Conservation (phyloP, 2,113 vertebrate genomes). For the Gobio gobio region DNA sequence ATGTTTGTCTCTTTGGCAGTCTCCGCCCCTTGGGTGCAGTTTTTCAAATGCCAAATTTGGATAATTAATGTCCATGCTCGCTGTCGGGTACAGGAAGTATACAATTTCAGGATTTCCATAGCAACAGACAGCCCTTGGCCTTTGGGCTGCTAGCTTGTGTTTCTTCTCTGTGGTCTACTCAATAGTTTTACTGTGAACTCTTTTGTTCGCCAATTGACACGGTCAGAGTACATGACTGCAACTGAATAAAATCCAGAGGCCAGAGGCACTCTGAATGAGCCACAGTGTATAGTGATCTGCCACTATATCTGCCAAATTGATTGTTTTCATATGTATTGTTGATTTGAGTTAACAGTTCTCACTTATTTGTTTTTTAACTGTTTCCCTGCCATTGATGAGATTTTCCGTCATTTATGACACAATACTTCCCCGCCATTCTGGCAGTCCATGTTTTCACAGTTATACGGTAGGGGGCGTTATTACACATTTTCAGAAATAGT, state of each 20-base stretch:
- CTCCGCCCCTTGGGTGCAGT: conserved; percentile 61
- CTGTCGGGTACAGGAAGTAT: conserved; percentile 75
- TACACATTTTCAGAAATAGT: no score
- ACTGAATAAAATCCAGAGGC: conserved; percentile 27
- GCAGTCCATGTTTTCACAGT: no score
- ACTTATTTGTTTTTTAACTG: background rate
- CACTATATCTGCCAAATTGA: background rate
- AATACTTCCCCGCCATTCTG: no score
- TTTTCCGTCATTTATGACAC: no score
- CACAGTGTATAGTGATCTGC: background rate
- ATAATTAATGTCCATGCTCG: conserved; percentile 68
- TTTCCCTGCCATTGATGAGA: no score
- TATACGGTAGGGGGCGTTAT: no score
- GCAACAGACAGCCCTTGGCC: conserved; percentile 64
- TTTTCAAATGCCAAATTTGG: conserved; percentile 67
- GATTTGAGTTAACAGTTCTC: background rate
- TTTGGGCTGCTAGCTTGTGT: conserved; percentile 45
- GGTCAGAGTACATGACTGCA: conserved; percentile 28
- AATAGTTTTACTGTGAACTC: conserved; percentile 43
- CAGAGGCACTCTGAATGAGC: background rate
- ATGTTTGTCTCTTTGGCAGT: conserved; percentile 49
- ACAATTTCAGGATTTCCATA: conserved; percentile 75
- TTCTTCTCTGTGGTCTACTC: conserved; percentile 29
- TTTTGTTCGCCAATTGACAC: conserved; percentile 35
- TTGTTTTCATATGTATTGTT: background rate